A percentile compares a stretch with the other conserved stretches of the same genome.
Evolutionary conservation across 1,140 invertebrate species (phyloP).

Genomic region (Lethrus apterus): DNA sequence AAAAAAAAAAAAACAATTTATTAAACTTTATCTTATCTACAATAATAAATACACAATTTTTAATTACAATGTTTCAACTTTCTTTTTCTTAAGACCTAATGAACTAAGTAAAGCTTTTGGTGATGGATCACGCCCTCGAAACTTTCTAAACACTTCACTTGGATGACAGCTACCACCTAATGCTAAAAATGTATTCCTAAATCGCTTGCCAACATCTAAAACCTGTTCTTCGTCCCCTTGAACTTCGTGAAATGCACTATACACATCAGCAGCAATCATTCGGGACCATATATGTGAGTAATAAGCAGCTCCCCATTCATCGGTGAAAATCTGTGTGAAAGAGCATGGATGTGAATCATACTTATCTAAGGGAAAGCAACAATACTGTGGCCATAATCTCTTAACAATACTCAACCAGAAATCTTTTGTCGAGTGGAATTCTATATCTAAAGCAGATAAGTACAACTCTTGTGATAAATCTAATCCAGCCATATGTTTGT

Average conservation of each 20-base stretch:
- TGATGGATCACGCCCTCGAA: slow-evolving; percentile 85
- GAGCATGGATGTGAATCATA: slow-evolving; percentile 73
- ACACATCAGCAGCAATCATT: slow-evolving; percentile 86
- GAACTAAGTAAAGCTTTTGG: slow-evolving; percentile 69
- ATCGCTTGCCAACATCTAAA: slow-evolving; percentile 57
- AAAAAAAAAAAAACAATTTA: too few relatives aligned
- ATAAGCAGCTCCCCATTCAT: slow-evolving; percentile 66
- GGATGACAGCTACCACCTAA: slow-evolving; percentile 71
- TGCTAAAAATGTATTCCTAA: slow-evolving; percentile 78
- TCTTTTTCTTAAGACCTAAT: slow-evolving; percentile 46
- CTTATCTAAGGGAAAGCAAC: slow-evolving; percentile 63
- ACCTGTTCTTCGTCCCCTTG: slow-evolving; percentile 46
- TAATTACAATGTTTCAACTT: too few relatives aligned
- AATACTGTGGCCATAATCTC: slow-evolving; percentile 69
- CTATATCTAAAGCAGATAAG: slow-evolving; percentile 74
- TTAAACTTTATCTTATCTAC: too few relatives aligned
- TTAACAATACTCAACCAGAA: slow-evolving; percentile 76
- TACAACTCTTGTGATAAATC: slow-evolving; percentile 78
- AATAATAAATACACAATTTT: too few relatives aligned
- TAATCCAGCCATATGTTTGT: slow-evolving; percentile 68
- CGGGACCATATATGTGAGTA: slow-evolving; percentile 72
- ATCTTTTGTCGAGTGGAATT: slow-evolving; percentile 66
- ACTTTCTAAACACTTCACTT: slow-evolving; percentile 79
- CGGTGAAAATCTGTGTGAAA: slow-evolving; percentile 64
- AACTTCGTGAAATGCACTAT: slow-evolving; percentile 73